Conservation (phyloP, 2,888 invertebrate genomes). For the Rhingia campestris region DNA sequence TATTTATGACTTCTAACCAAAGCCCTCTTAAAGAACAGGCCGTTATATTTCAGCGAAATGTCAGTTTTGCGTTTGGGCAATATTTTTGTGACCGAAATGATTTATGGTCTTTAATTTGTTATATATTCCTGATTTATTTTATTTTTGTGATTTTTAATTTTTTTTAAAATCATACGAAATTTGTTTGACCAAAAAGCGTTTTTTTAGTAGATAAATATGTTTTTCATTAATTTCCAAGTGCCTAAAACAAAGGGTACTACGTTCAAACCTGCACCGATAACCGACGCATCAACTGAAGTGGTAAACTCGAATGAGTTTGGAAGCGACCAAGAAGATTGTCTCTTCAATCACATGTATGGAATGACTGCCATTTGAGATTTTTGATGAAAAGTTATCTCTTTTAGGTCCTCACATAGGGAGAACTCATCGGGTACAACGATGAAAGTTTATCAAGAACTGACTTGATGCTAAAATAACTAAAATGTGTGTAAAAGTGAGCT, state of each 20-base stretch:
- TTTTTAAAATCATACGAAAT: no score
- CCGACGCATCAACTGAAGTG: conserved; percentile 84
- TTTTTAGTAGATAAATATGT: no score
- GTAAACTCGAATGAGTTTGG: conserved; percentile 93
- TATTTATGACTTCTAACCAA: no score
- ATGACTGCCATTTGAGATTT: conserved; percentile 79
- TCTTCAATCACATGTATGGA: conserved; percentile 93
- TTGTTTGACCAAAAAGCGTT: no score
- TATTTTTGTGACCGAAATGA: no score
- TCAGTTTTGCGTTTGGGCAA: no score
- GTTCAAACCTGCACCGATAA: conserved; percentile 75
- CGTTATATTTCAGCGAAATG: no score
- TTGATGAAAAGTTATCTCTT: conserved; percentile 9
- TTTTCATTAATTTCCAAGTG: no score
- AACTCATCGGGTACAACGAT: conserved; percentile 99
- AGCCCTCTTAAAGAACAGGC: no score
- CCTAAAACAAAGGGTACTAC: conserved; percentile 78
- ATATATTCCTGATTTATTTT: no score
- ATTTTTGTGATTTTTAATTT: no score
- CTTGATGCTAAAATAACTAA: conserved; percentile 94
- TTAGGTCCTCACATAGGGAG: conserved; percentile 91
- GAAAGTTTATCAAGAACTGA: conserved; percentile 95
- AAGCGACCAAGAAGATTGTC: conserved; percentile 94
- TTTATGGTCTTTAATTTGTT: no score
- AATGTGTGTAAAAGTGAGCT: conserved; percentile 97